These are phyloP conservation scores for Macrocentrus cingulum DNA, from an alignment of 1,140 invertebrate genomes.

Conservation along the genomic window DNA sequence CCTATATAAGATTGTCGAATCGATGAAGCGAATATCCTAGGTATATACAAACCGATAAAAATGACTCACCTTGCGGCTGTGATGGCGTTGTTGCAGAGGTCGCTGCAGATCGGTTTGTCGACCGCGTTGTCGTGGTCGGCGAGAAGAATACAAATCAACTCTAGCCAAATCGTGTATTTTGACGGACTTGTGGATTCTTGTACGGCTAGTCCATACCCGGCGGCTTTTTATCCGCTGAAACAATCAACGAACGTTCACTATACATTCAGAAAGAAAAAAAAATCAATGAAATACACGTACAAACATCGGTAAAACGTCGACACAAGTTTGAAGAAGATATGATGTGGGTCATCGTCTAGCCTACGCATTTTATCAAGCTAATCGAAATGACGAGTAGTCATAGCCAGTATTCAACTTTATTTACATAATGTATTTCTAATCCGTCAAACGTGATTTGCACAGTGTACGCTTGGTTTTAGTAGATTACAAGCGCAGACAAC, in stretches of 20 bases:
- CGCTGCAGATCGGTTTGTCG: conserved; percentile 37
- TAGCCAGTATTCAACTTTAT: no score
- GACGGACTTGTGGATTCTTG: conserved; percentile 2
- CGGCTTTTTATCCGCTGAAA: conserved; percentile 48
- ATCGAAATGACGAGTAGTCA: no score
- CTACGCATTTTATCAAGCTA: no score
- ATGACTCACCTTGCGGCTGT: conserved; percentile 57
- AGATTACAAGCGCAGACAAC: no score
- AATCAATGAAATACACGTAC: no score
- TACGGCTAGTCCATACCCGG: conserved; percentile 53
- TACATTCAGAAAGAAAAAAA: conserved; percentile 36
- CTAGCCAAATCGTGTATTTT: conserved; percentile 19
- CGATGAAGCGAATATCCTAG: background rate
- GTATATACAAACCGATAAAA: conserved; percentile 2
- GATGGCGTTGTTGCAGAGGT: conserved; percentile 45
- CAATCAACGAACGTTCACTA: conserved; percentile 44
- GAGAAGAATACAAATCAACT: background rate
- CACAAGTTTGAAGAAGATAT: background rate
- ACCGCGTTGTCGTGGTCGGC: conserved; percentile 1
- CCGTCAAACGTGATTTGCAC: no score
- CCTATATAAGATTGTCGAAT: background rate
- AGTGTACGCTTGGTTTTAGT: no score
- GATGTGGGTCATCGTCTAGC: background rate
- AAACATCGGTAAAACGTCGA: conserved; percentile 30
- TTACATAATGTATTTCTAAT: no score